Evolutionary conservation across 2,888 invertebrate genomes (phyloP).

Genomic region (Melanotus villosus): DNA sequence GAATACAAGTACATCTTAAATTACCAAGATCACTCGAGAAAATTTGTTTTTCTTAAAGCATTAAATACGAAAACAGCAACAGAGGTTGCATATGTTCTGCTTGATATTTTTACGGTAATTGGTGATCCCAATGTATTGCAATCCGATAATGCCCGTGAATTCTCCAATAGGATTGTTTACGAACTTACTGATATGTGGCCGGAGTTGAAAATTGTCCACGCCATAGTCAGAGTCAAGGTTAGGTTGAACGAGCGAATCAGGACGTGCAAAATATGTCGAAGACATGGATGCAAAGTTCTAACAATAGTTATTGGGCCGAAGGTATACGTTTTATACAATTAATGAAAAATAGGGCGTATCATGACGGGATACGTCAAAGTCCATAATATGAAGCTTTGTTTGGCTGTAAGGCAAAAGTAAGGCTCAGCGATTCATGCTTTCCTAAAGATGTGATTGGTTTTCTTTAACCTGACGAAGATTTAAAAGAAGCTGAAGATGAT

Average conservation of each 20-base stretch:
- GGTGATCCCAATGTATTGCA: constrained; percentile 34
- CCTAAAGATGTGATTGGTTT: too few relatives aligned
- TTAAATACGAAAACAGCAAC: neutral
- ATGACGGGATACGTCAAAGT: constrained; percentile 59
- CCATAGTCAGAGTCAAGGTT: constrained; percentile 57
- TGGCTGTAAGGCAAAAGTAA: constrained; percentile 15
- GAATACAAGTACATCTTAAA: too few relatives aligned
- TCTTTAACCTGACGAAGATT: neutral
- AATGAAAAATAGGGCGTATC: constrained; percentile 64
- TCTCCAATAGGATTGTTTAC: constrained; percentile 44
- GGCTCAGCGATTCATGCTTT: neutral
- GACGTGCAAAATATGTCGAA: constrained; percentile 60
- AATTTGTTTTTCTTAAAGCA: neutral
- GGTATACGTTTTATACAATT: constrained; percentile 59
- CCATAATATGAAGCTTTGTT: constrained; percentile 64
- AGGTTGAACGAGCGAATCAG: constrained; percentile 60
- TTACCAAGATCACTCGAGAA: too few relatives aligned
- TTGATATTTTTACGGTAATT: neutral
- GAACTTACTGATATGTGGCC: constrained; percentile 56
- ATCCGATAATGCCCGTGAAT: constrained; percentile 50
- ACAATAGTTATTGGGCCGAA: constrained; percentile 35
- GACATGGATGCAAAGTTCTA: constrained; percentile 38
- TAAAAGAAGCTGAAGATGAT: neutral
- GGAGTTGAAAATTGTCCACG: constrained; percentile 48
- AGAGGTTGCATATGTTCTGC: neutral